These are phyloP conservation scores for Pseudococcus jackbeardsleyi DNA, from an alignment of 2,888 invertebrate genomes.

Conservation along the genomic window DNA sequence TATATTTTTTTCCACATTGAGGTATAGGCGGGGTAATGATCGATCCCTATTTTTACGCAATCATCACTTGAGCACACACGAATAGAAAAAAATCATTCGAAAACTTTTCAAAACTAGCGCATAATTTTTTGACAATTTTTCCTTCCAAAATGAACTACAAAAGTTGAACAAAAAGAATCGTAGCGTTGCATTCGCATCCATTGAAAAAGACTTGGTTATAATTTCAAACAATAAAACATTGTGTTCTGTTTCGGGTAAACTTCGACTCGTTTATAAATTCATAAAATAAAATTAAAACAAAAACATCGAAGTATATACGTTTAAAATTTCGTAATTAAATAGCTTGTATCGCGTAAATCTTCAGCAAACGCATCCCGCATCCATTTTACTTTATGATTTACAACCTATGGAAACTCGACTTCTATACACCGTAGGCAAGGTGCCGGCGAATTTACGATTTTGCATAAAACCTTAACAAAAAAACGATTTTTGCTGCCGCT, in stretches of 20 bases:
- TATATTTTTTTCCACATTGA: no score
- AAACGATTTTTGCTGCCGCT: background rate
- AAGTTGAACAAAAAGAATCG: background rate
- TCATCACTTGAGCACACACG: no score
- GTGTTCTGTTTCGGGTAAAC: background rate
- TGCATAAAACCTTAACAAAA: background rate
- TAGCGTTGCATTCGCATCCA: background rate
- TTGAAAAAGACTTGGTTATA: background rate
- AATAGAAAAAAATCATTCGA: no score
- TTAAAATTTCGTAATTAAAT: slow-evolving; percentile 42
- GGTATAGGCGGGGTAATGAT: no score
- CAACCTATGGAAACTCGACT: background rate
- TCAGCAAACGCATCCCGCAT: slow-evolving; percentile 26
- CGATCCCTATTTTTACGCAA: no score
- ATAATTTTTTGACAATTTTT: background rate
- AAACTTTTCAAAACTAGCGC: no score
- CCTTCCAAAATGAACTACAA: background rate
- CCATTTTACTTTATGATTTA: slow-evolving; percentile 35
- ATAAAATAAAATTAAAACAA: slow-evolving; percentile 39
- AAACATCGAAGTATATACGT: slow-evolving; percentile 26
- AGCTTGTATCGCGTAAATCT: slow-evolving; percentile 47
- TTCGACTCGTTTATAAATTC: slow-evolving; percentile 13
- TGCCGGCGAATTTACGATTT: slow-evolving; percentile 20
- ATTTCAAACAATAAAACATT: slow-evolving; percentile 11
- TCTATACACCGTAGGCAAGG: background rate